Conservation (phyloP, 2,113 vertebrate species). For the Aviceda subcristata region DNA sequence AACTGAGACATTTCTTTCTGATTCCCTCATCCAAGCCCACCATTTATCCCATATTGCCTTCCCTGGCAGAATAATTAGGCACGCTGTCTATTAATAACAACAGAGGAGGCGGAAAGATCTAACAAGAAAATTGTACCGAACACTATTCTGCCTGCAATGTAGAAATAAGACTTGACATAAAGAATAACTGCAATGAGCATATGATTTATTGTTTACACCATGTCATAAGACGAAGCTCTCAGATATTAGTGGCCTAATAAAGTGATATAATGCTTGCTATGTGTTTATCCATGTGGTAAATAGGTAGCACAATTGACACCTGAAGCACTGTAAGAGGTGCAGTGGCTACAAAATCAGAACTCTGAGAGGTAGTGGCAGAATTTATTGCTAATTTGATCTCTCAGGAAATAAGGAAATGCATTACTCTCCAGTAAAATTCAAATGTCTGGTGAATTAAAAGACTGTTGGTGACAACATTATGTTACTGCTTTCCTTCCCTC, state of each 20-base stretch:
- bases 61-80: not conserved
- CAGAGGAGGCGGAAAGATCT: not conserved
- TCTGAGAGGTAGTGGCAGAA: not conserved
- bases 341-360: not conserved
- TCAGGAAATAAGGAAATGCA: not conserved
- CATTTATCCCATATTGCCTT: not conserved
- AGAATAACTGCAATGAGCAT: slow-evolving; percentile 39
- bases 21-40: not conserved
- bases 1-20: not conserved
- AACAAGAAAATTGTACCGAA: not conserved
- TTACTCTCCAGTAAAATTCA: not conserved
- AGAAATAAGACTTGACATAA: slow-evolving; percentile 38
- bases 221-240: slow-evolving; percentile 16
- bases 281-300: slow-evolving; percentile 52
- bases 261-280: slow-evolving; percentile 38
- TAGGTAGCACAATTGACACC: slow-evolving; percentile 18
- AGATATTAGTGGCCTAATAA: slow-evolving; percentile 26
- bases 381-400: not conserved
- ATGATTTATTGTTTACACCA: slow-evolving; percentile 34
- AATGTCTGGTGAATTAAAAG: not conserved
- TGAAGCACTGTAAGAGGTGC: not conserved
- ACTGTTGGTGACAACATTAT: not conserved
- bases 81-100: not conserved
- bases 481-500: not conserved
- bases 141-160: not conserved